These are phyloP conservation scores for Pogonomyrmex californicus DNA, from an alignment of 1,140 invertebrate genomes.

Conservation along the genomic window DNA sequence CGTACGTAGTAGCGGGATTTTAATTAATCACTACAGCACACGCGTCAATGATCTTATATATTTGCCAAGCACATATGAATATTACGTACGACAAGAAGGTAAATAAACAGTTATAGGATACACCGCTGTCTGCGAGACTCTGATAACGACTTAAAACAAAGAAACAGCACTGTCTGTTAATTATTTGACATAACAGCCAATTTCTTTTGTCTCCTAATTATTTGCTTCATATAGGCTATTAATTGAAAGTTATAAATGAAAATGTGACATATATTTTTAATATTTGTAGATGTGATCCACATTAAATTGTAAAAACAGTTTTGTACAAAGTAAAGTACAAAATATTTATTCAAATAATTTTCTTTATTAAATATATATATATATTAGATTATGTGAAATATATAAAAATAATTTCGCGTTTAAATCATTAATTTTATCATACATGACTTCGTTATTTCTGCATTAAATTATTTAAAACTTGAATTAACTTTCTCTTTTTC, in stretches of 20 bases:
- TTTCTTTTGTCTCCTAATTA: conserved; percentile 22
- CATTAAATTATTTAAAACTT: neutral
- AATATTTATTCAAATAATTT: too few species aligned
- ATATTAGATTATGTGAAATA: too few species aligned
- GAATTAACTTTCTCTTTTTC: neutral
- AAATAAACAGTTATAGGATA: conserved; percentile 28
- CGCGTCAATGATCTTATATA: conserved; percentile 31
- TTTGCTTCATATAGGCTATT: neutral
- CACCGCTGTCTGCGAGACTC: conserved; percentile 8
- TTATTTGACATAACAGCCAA: neutral
- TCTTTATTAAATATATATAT: too few species aligned
- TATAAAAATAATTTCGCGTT: too few species aligned
- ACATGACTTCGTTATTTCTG: too few species aligned
- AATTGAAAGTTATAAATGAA: neutral
- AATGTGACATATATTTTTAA: neutral
- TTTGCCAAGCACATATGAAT: conserved; percentile 14
- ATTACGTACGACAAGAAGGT: neutral
- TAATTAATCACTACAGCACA: conserved; percentile 28
- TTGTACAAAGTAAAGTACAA: too few species aligned
- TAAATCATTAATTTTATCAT: too few species aligned
- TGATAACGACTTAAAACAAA: conserved; percentile 22
- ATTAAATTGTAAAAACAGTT: conserved; percentile 14
- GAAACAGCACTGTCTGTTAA: neutral
- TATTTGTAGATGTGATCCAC: neutral
- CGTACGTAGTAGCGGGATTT: conserved; percentile 24